Evolutionary conservation across 2,888 invertebrate genomes (phyloP), one percentile per base, ranked within the genome.

Genomic region (Tenthredo distinguenda): DNA sequence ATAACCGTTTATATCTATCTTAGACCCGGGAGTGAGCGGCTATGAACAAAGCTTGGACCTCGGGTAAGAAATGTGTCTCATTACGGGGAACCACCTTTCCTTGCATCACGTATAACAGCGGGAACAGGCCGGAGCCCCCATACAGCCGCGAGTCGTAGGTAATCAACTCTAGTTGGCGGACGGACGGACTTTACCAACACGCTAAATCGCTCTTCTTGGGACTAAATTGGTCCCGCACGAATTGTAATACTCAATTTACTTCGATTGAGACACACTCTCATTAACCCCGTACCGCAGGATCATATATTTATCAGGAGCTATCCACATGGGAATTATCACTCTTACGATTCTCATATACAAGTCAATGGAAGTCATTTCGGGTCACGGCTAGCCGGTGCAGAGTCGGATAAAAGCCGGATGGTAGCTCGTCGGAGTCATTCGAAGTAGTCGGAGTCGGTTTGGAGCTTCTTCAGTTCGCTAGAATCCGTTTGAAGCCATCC

Each of bases 41-140:
- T 83, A 76, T 85, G 87, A 82, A 87, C 88, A 88, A 89, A 90
- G 88, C 85, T 34, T 37, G 55, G 40, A 43, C 84, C 83, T 83
- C 74, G 74, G 68, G 62, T 89, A 90, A 90, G 89, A 89, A 89
- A 88, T 88, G 86, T 86, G 87, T 88, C 88, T 89, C 89, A 89
- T 90, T 90, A 89, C 79, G 55, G 86, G 85, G 85, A 84, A 89
- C 87, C 86, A 86, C 87, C 87, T 85, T 85, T 71, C 81, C 86
- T 86, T 88, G 88, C 88, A 89, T 90, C 90, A 90, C 90, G 90
- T 86, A 88, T 86, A 87, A 88, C 87, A 86, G 40, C 43, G 74
- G 74, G 43, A 74, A 40, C 74, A 43, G 37, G 43, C 37, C 31
- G 18, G 15, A n/a, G 21, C 21, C 58, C 62, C 37, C 58, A 12